Base-by-base conservation (phyloP, 2,888 invertebrate genomes). In the Drosophila paucipuncta region DNA sequence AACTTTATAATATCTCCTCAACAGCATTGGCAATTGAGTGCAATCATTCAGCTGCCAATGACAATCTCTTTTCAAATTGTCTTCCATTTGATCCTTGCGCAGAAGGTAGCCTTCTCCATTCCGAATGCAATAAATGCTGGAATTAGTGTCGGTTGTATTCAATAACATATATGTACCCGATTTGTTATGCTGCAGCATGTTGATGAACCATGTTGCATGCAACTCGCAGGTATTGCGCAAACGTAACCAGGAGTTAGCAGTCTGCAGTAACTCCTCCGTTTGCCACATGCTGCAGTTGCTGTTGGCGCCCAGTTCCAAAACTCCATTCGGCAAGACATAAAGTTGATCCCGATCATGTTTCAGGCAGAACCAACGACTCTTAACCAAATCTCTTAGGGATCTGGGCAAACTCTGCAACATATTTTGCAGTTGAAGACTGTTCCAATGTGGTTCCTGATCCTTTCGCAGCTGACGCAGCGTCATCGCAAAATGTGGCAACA, bases 21-120 rank as follows among this genome's bases (percentile, higher is more conserved):
- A 16, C 1, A 60, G 10, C 9, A 11, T 47, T n/a, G 74, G 72
- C 58, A 81, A 58, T 16, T 73, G 65, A 1, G 76, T 80, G 78
- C 85, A 91, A 67, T 91, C 80, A 43, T 73, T 82, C 4, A 83
- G 18, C n/a, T 81, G 69, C 82, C 90, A 87, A 18, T 74, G 77
- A 13, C 87, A 87, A 30, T 58, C 43, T 1, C n/a, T 10, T 0
- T 16, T 28, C 5, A 2, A 0, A 4, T 28, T n/a, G 1, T 1
- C 22, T 18, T 33, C 18, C 10, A 37, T 31, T n/a, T n/a, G 31
- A 41, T 28, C 39, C 37, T 9, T 4, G 16, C 28, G 22, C 11
- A 18, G 30, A 9, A 74, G 62, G 41, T 76, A 64, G 10, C 53
- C 72, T 6, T 47, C 2, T 0, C 70, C 77, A 0, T 64, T 13